A percentile compares a stretch with the other conserved stretches of the same genome.
These are phyloP conservation scores for Muricea muricata DNA, from an alignment of 92 coral and sea anemone species.

Conservation along the genomic window DNA sequence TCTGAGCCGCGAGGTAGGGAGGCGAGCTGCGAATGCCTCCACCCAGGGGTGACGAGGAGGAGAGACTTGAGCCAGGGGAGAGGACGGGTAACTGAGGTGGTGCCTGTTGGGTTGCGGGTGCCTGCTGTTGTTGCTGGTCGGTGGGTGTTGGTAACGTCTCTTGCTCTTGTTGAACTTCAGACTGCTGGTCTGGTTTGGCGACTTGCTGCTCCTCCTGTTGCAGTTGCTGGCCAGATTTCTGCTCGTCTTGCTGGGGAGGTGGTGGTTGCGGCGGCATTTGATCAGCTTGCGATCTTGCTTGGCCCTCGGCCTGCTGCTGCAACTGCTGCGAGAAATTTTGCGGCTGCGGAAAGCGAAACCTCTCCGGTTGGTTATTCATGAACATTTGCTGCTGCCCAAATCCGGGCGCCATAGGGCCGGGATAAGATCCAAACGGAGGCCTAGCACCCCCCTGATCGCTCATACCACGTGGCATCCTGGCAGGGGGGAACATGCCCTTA, in stretches of 20 bases:
- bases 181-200: constrained; percentile 69
- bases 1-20: constrained; percentile 85
- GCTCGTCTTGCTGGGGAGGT: constrained; percentile 1
- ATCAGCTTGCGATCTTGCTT: constrained; percentile 42
- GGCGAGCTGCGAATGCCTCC: constrained; percentile 93
- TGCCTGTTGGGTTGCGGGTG: constrained; percentile 49
- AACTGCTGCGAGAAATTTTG: constrained; percentile 69
- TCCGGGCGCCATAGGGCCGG: constrained; percentile 68
- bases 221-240: background rate
- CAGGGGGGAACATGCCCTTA: constrained; percentile 78
- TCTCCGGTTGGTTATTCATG: constrained; percentile 75
- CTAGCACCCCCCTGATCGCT: constrained; percentile 14
- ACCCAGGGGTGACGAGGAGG: constrained; percentile 87
- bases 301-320: constrained; percentile 51
- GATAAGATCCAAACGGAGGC: constrained; percentile 66
- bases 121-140: constrained; percentile 19
- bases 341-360: constrained; percentile 75
- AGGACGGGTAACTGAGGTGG: constrained; percentile 65
- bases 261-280: constrained; percentile 45
- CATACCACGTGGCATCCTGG: constrained; percentile 27
- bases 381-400: constrained; percentile 60
- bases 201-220: constrained; percentile 59
- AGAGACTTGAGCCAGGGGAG: constrained; percentile 86
- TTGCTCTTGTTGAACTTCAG: constrained; percentile 61
- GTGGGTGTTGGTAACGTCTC: constrained; percentile 47